phyloP scores from a whole-genome alignment of 2,888 invertebrate species.

The Limnephilus marmoratus region DNA sequence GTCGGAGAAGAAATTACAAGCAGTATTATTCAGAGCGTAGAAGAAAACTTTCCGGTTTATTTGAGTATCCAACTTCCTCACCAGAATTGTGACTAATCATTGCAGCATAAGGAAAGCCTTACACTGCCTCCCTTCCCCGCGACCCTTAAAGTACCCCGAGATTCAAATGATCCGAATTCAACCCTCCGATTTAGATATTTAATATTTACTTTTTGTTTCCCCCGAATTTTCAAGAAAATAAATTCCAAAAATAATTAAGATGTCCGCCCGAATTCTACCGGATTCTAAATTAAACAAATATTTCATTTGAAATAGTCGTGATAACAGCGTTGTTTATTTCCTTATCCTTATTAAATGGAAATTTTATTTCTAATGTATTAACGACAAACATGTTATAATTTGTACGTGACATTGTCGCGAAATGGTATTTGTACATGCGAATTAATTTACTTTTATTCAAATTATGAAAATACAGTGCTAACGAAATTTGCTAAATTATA shows the following conservation, averaged over 20 bases:
- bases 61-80: constrained; percentile 44
- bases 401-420: neutral
- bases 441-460: neutral
- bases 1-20: constrained; percentile 7
- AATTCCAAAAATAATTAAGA: constrained; percentile 51
- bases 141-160: neutral
- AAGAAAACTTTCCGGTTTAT: constrained; percentile 47
- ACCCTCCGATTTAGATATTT: constrained; percentile 43
- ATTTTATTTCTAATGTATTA: neutral
- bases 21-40: constrained; percentile 22
- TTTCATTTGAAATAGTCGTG: constrained; percentile 34
- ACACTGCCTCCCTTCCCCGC: neutral
- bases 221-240: constrained; percentile 29
- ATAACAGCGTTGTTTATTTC: constrained; percentile 9
- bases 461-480: too few species aligned
- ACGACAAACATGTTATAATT: neutral
- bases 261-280: constrained; percentile 5
- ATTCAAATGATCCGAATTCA: constrained; percentile 34
- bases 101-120: constrained; percentile 42
- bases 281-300: constrained; percentile 7
- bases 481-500: too few species aligned
- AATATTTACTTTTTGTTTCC: constrained; percentile 40
- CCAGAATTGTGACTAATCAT: constrained; percentile 42
- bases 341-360: neutral
- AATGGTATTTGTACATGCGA: neutral